Conservation (phyloP, 2,888 invertebrate species). For the Drosophila nr. perissopoda region DNA sequence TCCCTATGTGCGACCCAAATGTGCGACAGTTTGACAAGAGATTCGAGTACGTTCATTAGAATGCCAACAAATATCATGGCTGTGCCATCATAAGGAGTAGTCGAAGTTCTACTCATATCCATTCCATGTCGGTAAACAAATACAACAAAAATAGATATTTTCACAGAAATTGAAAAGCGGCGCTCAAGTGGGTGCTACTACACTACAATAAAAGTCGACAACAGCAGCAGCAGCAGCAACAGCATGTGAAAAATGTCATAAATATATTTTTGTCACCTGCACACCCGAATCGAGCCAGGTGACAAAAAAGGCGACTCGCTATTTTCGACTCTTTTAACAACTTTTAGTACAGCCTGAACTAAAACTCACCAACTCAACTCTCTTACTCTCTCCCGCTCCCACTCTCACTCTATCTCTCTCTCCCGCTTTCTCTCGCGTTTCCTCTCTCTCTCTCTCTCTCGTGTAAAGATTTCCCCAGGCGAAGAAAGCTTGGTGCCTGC, state of each 20-base stretch:
- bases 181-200: slow-evolving; percentile 39
- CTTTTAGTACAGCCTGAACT: slow-evolving; percentile 39
- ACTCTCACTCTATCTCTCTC: background rate
- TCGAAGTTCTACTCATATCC: slow-evolving; percentile 57
- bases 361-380: slow-evolving; percentile 28
- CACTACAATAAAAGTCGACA: slow-evolving; percentile 45
- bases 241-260: slow-evolving; percentile 52
- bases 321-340: background rate
- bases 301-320: background rate
- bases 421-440: slow-evolving; percentile 1
- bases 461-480: slow-evolving; percentile 53
- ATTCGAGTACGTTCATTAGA: slow-evolving; percentile 71
- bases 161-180: slow-evolving; percentile 47
- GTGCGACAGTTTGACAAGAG: slow-evolving; percentile 55
- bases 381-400: background rate
- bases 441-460: background rate
- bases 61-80: slow-evolving; percentile 32
- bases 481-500: slow-evolving; percentile 50
- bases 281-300: slow-evolving; percentile 11
- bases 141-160: slow-evolving; percentile 42
- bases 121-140: slow-evolving; percentile 74
- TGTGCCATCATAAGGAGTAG: slow-evolving; percentile 33
- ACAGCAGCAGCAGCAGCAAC: slow-evolving; percentile 33
- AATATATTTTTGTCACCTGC: slow-evolving; percentile 68
- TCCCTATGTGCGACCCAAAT: slow-evolving; percentile 67